Conservation (phyloP, 2,888 invertebrate genomes). For the Dryocosmus kuriphilus region DNA sequence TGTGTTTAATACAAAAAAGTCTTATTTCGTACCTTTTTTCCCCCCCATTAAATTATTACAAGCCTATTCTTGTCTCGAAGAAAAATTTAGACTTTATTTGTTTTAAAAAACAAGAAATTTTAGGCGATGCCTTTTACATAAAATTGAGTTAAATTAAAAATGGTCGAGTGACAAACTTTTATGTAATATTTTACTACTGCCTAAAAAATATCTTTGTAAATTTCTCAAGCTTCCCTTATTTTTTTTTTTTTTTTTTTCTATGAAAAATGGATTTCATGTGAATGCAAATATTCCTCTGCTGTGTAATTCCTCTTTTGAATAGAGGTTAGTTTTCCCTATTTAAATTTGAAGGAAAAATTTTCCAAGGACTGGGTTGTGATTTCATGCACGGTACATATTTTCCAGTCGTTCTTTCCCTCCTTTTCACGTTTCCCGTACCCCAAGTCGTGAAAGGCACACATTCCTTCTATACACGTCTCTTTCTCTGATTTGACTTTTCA, state of each 20-base stretch:
- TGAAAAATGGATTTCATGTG: background rate
- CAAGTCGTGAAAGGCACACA: constrained; percentile 19
- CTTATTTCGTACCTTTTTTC: too few relatives aligned
- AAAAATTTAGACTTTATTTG: too few relatives aligned
- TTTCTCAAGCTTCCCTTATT: too few relatives aligned
- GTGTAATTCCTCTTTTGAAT: constrained; percentile 21
- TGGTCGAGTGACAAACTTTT: too few relatives aligned
- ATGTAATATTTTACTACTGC: too few relatives aligned
- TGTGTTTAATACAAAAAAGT: too few relatives aligned
- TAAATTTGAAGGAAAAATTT: constrained; percentile 28
- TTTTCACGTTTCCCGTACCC: constrained; percentile 25
- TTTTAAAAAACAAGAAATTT: background rate
- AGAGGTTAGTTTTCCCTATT: background rate
- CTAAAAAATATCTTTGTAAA: too few relatives aligned
- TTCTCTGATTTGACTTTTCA: constrained; percentile 7
- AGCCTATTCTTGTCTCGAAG: too few relatives aligned
- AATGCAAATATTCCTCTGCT: background rate
- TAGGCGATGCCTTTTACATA: too few relatives aligned
- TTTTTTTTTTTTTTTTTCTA: background rate
- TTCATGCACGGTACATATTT: constrained; percentile 30
- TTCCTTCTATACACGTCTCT: background rate
- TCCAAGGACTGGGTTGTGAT: constrained; percentile 17
- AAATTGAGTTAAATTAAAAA: too few relatives aligned
- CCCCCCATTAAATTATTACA: too few relatives aligned
- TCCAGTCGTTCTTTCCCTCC: constrained; percentile 15